Percentiles rank a stretch among this genome's conserved stretches.
These are phyloP conservation scores for Amyelois transitella DNA, from an alignment of 1,140 invertebrate species.

Conservation along the genomic window DNA sequence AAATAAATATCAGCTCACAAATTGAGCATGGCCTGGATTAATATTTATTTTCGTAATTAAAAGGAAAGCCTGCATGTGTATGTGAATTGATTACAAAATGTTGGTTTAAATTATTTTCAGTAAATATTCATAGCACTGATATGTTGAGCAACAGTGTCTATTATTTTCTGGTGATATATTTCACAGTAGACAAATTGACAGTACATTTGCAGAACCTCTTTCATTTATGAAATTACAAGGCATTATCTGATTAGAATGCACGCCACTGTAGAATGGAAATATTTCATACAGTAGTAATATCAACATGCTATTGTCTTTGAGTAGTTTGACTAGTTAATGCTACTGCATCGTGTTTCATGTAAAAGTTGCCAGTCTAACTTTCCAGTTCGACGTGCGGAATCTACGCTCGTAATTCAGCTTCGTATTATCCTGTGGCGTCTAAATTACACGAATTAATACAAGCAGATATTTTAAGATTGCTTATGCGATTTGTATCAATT, in stretches of 20 bases:
- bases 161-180: too few species aligned
- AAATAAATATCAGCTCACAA: not conserved
- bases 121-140: too few species aligned
- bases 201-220: too few species aligned
- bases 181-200: too few species aligned
- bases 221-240: too few species aligned
- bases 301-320: not conserved
- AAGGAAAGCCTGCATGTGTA: too few species aligned
- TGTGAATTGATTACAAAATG: too few species aligned
- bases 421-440: slow-evolving; percentile 62
- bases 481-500: slow-evolving; percentile 17
- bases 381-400: slow-evolving; percentile 26
- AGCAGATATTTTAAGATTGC: slow-evolving; percentile 28
- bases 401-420: slow-evolving; percentile 44
- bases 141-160: too few species aligned
- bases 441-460: slow-evolving; percentile 68
- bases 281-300: not conserved
- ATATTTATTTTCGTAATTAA: slow-evolving; percentile 20
- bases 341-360: not conserved
- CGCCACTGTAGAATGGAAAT: too few species aligned
- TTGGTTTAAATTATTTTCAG: too few species aligned
- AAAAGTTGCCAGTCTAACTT: not conserved
- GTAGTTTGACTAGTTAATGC: slow-evolving; percentile 1
- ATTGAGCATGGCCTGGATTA: not conserved
- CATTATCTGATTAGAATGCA: too few species aligned